phyloP scores from a whole-genome alignment of 2,797 vertebrate genomes.

The Acridotheres tristis region DNA sequence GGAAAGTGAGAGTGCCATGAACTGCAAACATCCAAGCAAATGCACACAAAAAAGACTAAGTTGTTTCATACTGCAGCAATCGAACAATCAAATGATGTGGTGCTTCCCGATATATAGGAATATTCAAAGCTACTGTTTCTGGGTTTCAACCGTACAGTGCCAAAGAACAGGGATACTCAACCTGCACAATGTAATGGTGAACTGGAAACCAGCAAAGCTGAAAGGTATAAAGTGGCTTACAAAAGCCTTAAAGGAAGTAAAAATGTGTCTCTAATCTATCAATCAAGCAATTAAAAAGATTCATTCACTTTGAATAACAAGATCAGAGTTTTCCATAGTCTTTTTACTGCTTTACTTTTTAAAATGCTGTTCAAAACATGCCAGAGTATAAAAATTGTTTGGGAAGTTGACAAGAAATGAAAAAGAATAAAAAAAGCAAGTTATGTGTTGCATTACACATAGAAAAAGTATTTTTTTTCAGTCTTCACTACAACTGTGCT shows the following conservation, averaged over 20 bases:
- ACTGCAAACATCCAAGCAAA: neutral
- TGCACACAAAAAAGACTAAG: neutral
- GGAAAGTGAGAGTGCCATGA: neutral
- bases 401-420: neutral
- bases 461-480: neutral
- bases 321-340: neutral
- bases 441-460: neutral
- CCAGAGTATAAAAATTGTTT: neutral
- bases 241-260: neutral
- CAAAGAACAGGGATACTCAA: neutral
- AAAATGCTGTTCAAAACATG: neutral
- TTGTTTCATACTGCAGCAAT: neutral
- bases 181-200: neutral
- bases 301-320: neutral
- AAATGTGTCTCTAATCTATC: neutral
- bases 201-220: neutral
- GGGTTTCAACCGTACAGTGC: neutral
- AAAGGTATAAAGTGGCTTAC: neutral
- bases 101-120: neutral
- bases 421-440: neutral
- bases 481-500: neutral
- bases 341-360: neutral
- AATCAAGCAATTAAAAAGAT: neutral
- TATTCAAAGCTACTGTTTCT: neutral
- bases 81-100: neutral